Evolutionary conservation across 2,888 invertebrate species (phyloP).

Genomic region (Ochropleura leucogaster): DNA sequence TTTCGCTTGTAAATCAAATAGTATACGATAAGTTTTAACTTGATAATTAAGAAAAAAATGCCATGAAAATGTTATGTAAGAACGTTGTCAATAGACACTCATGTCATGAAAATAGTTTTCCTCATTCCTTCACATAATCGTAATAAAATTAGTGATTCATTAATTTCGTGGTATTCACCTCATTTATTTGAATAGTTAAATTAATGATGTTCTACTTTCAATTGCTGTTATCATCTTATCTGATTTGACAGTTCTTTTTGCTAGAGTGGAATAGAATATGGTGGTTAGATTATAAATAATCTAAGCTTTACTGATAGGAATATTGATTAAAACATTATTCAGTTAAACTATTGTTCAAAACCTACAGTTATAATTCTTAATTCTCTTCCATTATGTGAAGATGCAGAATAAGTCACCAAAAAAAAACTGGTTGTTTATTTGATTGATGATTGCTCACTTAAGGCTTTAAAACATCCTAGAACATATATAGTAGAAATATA

Average conservation of each 20-base stretch:
- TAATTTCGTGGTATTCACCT: rapidly evolving
- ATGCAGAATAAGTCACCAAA: background rate
- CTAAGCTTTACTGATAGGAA: background rate
- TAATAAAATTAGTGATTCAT: background rate
- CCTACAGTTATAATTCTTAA: background rate
- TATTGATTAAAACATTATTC: background rate
- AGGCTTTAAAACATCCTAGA: background rate
- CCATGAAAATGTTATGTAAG: constrained; percentile 68
- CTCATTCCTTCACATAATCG: background rate
- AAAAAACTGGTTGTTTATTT: background rate
- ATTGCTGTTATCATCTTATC: constrained; percentile 26
- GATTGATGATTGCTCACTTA: too few relatives aligned
- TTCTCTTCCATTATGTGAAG: background rate
- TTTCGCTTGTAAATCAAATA: background rate
- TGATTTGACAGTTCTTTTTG: constrained; percentile 30
- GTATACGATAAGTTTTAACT: background rate
- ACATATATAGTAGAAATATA: too few relatives aligned
- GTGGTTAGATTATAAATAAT: too few relatives aligned
- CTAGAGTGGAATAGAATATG: background rate
- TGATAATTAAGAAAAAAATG: constrained; percentile 12
- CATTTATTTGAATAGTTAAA: background rate
- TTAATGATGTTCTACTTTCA: constrained; percentile 10
- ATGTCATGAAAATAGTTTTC: constrained; percentile 42
- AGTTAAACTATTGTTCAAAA: background rate
- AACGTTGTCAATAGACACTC: constrained; percentile 57